Conservation (phyloP, 1,140 invertebrate genomes). For the Euura lappo region DNA sequence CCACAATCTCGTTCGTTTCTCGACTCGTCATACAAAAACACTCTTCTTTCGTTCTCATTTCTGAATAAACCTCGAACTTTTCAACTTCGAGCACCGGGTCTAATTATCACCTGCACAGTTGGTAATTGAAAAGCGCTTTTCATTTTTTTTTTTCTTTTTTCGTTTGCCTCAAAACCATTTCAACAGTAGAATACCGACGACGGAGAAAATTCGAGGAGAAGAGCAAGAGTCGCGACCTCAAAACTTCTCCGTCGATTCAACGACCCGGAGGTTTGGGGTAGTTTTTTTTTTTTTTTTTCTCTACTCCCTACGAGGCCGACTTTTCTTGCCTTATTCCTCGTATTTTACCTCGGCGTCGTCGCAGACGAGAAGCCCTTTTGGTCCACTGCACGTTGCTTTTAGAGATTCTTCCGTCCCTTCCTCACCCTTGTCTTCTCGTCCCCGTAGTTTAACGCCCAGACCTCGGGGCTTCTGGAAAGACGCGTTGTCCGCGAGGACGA, state of each 20-base stretch:
- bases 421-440: background rate
- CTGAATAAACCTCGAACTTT: background rate
- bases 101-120: background rate
- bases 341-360: background rate
- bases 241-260: background rate
- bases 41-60: background rate
- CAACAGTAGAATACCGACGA: background rate
- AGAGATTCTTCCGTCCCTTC: background rate
- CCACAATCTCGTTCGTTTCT: too few species aligned
- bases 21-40: too few species aligned
- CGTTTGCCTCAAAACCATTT: too few species aligned
- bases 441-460: background rate
- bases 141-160: background rate
- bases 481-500: background rate
- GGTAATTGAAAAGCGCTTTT: background rate
- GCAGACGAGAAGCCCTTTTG: background rate
- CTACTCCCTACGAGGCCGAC: too few species aligned
- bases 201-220: background rate
- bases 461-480: background rate
- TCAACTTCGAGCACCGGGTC: background rate
- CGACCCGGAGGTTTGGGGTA: background rate
- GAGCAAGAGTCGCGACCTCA: background rate
- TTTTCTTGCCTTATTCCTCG: background rate
- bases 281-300: background rate
- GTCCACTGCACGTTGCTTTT: conserved; percentile 4